A percentile compares a stretch with the other conserved stretches of the same genome.
Conservation (phyloP, 2,113 vertebrate species). For the Progne subis region DNA sequence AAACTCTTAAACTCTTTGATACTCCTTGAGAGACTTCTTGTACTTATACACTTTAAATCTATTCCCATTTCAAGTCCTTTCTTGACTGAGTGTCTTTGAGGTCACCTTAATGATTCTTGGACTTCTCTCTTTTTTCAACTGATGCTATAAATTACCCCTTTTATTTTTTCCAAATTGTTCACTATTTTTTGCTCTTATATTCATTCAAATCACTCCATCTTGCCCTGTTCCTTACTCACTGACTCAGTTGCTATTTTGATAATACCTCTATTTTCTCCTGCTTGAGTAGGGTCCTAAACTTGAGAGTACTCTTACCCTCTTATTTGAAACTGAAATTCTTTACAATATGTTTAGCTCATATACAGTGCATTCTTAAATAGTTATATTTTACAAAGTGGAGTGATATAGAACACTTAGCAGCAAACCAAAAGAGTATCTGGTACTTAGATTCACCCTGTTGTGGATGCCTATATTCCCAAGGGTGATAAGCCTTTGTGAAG, state of each 20-base stretch:
- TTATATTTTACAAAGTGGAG: neutral
- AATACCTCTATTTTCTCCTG: neutral
- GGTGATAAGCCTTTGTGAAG: neutral
- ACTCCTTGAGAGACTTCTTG: neutral
- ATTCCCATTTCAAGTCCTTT: neutral
- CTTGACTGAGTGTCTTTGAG: neutral
- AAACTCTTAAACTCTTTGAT: neutral
- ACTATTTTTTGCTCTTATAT: neutral
- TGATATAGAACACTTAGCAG: neutral
- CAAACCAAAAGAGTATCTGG: neutral
- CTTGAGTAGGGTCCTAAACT: neutral
- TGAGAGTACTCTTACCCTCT: neutral
- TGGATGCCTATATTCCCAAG: neutral
- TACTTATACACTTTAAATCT: neutral
- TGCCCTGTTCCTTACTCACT: neutral
- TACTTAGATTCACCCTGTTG: neutral
- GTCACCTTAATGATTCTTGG: neutral
- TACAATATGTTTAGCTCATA: neutral
- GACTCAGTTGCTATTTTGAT: neutral
- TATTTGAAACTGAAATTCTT: neutral
- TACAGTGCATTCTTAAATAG: neutral
- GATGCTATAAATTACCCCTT: neutral
- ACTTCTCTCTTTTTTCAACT: neutral
- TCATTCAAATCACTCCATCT: neutral
- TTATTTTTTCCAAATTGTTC: neutral